A percentile compares a stretch with the other conserved stretches of the same genome.
These are phyloP conservation scores for Drepanosiphum platanoidis DNA, from an alignment of 2,888 invertebrate genomes.

Conservation along the genomic window DNA sequence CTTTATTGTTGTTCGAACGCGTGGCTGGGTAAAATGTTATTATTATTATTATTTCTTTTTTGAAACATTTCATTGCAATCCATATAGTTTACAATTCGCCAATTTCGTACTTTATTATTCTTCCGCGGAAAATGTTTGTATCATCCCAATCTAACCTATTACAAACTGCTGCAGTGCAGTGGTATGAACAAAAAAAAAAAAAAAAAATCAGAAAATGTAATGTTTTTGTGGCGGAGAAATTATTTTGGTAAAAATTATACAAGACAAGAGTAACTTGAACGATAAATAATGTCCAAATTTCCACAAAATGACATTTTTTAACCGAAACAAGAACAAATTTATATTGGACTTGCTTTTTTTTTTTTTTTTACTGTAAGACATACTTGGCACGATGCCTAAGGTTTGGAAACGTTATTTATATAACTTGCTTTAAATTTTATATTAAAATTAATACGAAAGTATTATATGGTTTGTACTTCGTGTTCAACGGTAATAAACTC, in stretches of 20 bases:
- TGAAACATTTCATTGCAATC: neutral
- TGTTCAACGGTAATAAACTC: slow-evolving; percentile 4
- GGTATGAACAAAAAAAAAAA: neutral
- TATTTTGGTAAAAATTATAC: neutral
- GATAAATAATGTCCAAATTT: neutral
- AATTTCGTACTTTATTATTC: neutral
- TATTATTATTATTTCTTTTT: neutral
- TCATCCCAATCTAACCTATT: neutral
- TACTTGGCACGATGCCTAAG: slow-evolving; percentile 7
- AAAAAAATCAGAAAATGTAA: neutral
- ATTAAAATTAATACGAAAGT: neutral
- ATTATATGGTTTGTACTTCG: neutral
- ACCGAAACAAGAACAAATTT: slow-evolving; percentile 2
- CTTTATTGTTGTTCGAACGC: neutral
- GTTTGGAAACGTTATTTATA: neutral
- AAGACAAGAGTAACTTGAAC: neutral
- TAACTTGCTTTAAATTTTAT: neutral
- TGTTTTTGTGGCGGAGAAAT: neutral
- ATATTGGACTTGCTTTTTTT: neutral
- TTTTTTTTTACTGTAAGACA: neutral
- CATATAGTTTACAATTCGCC: neutral
- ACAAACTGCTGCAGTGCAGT: neutral
- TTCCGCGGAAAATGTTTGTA: neutral
- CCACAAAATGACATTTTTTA: neutral
- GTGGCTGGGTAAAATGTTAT: neutral